Conservation (phyloP, 2,888 invertebrate genomes). For the Eustalomyia histrio region DNA sequence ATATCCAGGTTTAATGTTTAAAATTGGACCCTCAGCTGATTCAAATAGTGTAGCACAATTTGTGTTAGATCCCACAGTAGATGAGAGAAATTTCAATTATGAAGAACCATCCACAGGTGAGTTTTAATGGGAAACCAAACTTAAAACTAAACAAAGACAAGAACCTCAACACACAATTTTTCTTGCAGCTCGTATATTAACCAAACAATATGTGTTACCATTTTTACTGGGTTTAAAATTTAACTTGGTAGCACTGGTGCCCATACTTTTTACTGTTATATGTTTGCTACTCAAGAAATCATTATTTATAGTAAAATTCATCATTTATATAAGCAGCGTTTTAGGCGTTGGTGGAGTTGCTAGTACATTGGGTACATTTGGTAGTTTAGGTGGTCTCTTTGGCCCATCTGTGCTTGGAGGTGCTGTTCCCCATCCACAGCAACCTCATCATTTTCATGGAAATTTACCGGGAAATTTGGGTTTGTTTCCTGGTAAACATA, state of each 20-base stretch:
- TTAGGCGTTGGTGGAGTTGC: conserved; percentile 82
- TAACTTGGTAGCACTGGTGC: conserved; percentile 87
- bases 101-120: conserved; percentile 77
- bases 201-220: conserved; percentile 87
- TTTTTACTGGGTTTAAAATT: conserved; percentile 90
- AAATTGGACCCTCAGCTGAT: conserved; percentile 85
- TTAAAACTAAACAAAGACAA: conserved; percentile 35
- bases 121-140: conserved; percentile 10
- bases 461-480: conserved; percentile 65
- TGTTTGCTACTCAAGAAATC: conserved; percentile 89
- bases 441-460: no score
- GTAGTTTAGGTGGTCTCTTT: conserved; percentile 64
- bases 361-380: conserved; percentile 72
- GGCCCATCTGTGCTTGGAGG: conserved; percentile 33
- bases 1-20: conserved; percentile 88
- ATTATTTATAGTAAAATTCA: conserved; percentile 86
- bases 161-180: background rate
- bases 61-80: conserved; percentile 82
- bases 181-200: conserved; percentile 85
- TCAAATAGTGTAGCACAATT: conserved; percentile 88
- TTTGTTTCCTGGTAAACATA: conserved; percentile 73
- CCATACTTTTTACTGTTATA: conserved; percentile 85
- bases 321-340: conserved; percentile 85
- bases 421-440: conserved; percentile 3
- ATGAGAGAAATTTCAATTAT: conserved; percentile 80